These are phyloP conservation scores for Stegophylla sp. DNA, from an alignment of 2,888 invertebrate species.

Conservation along the genomic window DNA sequence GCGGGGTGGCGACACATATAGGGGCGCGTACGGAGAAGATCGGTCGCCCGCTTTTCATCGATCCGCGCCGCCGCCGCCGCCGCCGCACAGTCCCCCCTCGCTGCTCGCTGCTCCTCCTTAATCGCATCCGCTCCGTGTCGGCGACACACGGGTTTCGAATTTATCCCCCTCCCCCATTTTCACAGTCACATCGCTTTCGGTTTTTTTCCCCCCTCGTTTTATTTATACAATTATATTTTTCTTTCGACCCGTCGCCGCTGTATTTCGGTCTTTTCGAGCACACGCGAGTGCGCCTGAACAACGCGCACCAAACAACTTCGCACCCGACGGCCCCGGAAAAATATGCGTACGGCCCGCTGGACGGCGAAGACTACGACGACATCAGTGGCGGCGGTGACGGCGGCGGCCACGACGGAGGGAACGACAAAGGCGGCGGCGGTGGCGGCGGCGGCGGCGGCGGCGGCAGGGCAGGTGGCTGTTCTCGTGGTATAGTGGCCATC, in stretches of 20 bases:
- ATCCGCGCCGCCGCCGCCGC: slow-evolving; percentile 45
- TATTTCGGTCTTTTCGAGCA: not conserved
- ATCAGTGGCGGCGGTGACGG: not conserved
- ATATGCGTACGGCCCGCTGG: slow-evolving; percentile 24
- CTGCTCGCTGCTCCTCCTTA: not conserved
- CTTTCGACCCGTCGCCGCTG: not conserved
- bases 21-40: not conserved
- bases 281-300: not conserved
- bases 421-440: not conserved
- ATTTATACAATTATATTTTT: not conserved
- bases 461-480: not conserved
- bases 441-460: not conserved
- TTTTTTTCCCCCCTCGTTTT: not conserved
- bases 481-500: not conserved
- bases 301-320: not conserved
- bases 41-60: slow-evolving; percentile 57
- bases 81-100: not conserved
- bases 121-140: slow-evolving; percentile 31
- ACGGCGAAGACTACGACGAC: not conserved
- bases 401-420: not conserved
- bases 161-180: not conserved
- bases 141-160: slow-evolving; percentile 5
- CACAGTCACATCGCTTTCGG: not conserved
- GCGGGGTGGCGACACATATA: not conserved
- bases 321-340: not conserved